A percentile compares a stretch with the other conserved stretches of the same genome.
Evolutionary conservation across 2,113 vertebrate species (phyloP).

Genomic region (Puma concolor): DNA sequence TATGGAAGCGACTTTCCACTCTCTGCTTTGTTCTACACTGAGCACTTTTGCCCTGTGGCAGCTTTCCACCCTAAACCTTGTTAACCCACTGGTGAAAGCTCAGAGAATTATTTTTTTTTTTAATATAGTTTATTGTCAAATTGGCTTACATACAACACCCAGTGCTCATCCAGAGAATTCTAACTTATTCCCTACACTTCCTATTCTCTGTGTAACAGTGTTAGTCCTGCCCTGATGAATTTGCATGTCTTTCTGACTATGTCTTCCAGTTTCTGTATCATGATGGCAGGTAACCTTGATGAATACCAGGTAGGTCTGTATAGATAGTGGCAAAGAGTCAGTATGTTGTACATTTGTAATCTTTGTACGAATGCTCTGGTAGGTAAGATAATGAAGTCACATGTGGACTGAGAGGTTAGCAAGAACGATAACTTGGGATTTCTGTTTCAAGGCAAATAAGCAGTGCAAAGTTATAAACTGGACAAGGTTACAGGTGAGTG

Average conservation of each 20-base stretch:
- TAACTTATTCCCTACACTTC: too few species aligned
- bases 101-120: too few species aligned
- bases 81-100: too few species aligned
- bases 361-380: background rate
- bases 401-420: background rate
- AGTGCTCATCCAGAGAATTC: too few species aligned
- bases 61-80: too few species aligned
- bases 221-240: background rate
- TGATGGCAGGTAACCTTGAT: too few species aligned
- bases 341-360: background rate
- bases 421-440: background rate
- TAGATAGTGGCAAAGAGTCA: background rate
- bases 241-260: fast-evolving
- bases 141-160: too few species aligned
- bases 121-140: too few species aligned
- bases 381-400: background rate
- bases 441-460: background rate
- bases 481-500: background rate
- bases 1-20: too few species aligned
- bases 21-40: too few species aligned
- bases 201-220: background rate
- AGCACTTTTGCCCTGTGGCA: too few species aligned
- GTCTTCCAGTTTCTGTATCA: background rate
- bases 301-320: background rate
- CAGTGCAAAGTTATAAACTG: background rate